Conservation (phyloP, 2,888 invertebrate genomes). For the Timema cristinae region DNA sequence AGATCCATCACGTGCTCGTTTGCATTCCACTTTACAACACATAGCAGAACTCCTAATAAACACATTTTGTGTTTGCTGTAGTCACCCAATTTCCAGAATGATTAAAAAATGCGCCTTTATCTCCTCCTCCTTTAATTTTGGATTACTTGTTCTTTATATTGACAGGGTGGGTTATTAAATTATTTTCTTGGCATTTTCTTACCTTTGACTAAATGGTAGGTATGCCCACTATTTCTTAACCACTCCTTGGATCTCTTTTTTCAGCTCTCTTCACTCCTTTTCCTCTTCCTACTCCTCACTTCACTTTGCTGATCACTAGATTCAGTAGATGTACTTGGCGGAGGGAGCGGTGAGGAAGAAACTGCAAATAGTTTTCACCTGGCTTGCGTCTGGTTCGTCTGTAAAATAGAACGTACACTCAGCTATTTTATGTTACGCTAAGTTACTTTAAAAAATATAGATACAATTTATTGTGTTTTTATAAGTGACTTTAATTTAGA, state of each 20-base stretch:
- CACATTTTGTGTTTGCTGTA: not conserved
- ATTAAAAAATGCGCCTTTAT: not conserved
- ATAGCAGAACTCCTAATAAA: not conserved
- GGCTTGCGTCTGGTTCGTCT: too few species aligned
- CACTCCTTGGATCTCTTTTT: not conserved
- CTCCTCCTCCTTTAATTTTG: not conserved
- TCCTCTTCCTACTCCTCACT: not conserved
- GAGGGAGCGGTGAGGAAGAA: too few species aligned
- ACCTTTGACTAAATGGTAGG: too few species aligned
- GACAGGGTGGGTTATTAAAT: too few species aligned
- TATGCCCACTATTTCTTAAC: not conserved
- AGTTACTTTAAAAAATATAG: too few species aligned
- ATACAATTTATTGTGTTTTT: too few species aligned
- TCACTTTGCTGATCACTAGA: not conserved
- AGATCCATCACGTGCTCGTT: not conserved
- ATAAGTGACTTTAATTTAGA: too few species aligned
- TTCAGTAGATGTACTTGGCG: not conserved
- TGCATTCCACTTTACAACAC: not conserved
- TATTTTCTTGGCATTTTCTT: too few species aligned
- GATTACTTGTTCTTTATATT: not conserved
- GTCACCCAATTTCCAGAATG: not conserved
- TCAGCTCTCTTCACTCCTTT: not conserved
- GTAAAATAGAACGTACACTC: too few species aligned
- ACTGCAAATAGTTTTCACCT: too few species aligned
- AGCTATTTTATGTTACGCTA: too few species aligned